Conservation (phyloP, 2,888 invertebrate genomes). For the Hydriomena furcata region DNA sequence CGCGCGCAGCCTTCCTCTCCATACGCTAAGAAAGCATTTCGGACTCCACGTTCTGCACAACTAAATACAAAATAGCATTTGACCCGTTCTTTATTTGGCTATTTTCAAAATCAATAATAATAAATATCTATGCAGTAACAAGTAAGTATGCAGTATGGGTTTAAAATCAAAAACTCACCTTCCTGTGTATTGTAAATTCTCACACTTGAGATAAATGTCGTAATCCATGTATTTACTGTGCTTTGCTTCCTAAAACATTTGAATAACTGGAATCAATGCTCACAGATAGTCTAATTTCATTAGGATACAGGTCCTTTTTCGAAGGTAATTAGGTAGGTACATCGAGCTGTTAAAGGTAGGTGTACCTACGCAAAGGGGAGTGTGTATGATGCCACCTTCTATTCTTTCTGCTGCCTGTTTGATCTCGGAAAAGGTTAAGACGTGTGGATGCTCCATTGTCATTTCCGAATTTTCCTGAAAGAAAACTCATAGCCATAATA, state of each 20-base stretch:
- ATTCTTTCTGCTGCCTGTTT: conserved; percentile 69
- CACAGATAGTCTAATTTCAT: no score
- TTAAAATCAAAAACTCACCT: conserved; percentile 79
- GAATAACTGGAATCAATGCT: neutral
- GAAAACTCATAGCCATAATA: neutral
- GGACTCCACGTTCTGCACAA: conserved; percentile 69
- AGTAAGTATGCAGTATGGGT: no score
- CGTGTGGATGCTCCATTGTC: conserved; percentile 39
- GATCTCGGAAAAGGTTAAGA: conserved; percentile 66
- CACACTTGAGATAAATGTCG: conserved; percentile 91
- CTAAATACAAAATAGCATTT: conserved; percentile 38
- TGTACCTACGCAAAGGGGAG: conserved; percentile 74
- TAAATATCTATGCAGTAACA: no score
- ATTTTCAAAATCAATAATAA: no score
- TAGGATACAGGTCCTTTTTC: neutral
- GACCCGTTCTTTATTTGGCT: no score
- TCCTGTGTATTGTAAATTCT: conserved; percentile 93
- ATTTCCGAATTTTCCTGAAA: conserved; percentile 36
- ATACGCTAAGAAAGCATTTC: conserved; percentile 61
- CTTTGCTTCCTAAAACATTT: conserved; percentile 71
- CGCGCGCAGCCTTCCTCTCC: conserved; percentile 48
- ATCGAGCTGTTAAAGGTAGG: neutral
- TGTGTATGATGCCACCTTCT: conserved; percentile 72
- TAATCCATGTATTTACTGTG: conserved; percentile 85
- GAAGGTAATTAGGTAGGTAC: neutral